These are phyloP conservation scores for Acanthurus tractus DNA, from an alignment of 2,797 vertebrate genomes.

Conservation along the genomic window DNA sequence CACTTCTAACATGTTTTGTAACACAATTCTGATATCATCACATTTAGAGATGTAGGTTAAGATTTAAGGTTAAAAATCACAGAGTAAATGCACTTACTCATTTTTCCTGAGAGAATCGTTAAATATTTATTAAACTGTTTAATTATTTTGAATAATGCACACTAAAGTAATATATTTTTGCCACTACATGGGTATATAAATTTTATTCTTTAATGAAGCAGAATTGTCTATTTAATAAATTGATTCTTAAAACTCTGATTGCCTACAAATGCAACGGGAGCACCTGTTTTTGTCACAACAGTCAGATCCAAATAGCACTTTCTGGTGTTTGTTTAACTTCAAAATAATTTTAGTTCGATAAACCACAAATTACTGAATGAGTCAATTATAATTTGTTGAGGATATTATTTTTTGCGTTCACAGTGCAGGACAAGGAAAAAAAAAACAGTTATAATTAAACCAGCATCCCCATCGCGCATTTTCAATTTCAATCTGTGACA, in stretches of 20 bases:
- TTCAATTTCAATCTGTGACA: constrained; percentile 28
- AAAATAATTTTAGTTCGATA: not conserved
- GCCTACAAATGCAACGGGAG: not conserved
- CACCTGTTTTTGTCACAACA: constrained; percentile 15
- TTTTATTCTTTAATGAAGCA: not conserved
- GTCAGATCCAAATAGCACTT: not conserved
- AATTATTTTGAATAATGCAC: not conserved
- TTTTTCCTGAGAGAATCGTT: not conserved
- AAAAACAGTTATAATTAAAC: constrained; percentile 16
- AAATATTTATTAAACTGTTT: not conserved
- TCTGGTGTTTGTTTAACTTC: not conserved
- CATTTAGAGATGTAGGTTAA: not conserved
- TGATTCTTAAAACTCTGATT: not conserved
- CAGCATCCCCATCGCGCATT: not conserved
- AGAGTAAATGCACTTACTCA: not conserved
- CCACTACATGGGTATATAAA: not conserved
- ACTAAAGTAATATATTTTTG: not conserved
- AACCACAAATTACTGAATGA: not conserved
- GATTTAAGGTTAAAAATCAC: not conserved
- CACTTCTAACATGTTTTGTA: not conserved
- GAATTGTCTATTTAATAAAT: not conserved
- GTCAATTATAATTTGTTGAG: not conserved
- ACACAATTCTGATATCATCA: not conserved
- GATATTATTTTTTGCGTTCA: constrained; percentile 1
- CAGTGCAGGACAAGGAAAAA: not conserved